Conservation (phyloP, 2,113 vertebrate species). For the Aspiorhynchus laticeps region DNA sequence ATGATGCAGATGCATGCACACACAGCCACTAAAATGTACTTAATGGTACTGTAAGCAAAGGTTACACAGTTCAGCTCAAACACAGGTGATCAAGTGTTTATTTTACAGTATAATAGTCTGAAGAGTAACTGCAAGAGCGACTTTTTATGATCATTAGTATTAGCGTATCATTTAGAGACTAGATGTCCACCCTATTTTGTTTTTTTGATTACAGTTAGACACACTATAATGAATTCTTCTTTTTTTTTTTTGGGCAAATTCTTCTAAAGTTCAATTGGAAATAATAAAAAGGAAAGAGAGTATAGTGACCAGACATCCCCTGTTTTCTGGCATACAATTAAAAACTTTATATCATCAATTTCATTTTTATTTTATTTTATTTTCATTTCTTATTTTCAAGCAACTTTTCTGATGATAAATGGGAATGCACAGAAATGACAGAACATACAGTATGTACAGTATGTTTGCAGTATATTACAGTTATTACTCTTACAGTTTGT, state of each 20-base stretch:
- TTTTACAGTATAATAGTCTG: neutral
- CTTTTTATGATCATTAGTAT: neutral
- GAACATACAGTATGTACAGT: no score
- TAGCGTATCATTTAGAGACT: neutral
- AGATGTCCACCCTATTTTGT: neutral
- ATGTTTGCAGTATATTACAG: no score
- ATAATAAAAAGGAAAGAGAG: no score
- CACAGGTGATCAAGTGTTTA: neutral
- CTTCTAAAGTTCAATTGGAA: no score
- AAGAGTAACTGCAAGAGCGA: neutral
- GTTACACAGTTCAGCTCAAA: neutral
- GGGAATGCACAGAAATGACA: no score
- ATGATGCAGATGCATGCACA: slow-evolving; percentile 7
- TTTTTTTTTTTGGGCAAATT: no score
- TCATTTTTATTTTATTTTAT: neutral
- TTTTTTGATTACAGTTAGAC: no score
- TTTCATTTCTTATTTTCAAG: no score
- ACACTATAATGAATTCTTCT: no score
- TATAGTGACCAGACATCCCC: no score
- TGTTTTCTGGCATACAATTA: neutral
- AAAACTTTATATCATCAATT: neutral
- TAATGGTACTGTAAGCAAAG: neutral
- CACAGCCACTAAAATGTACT: neutral
- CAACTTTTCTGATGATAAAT: no score
- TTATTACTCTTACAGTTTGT: no score